A percentile compares a stretch with the other conserved stretches of the same genome.
Conservation (phyloP, 2,888 invertebrate genomes). For the Drosophila pseudotalamancana region DNA sequence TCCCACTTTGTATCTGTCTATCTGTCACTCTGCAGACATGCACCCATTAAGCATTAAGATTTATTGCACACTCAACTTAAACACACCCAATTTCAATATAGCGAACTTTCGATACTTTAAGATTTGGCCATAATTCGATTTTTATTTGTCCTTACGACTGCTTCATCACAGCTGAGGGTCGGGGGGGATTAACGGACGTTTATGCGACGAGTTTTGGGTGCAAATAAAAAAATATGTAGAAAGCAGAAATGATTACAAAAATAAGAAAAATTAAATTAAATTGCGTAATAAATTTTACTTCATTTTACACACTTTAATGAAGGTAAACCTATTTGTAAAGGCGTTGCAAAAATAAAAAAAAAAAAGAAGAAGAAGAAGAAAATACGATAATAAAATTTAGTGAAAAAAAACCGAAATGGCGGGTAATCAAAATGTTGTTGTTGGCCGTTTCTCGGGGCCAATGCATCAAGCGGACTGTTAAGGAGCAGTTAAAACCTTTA, state of each 20-base stretch:
- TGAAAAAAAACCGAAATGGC: slow-evolving; percentile 23
- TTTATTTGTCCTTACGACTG: slow-evolving; percentile 7
- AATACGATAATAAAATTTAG: slow-evolving; percentile 18
- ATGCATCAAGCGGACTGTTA: slow-evolving; percentile 36
- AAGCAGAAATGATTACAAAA: slow-evolving; percentile 19
- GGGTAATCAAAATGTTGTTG: slow-evolving; percentile 36
- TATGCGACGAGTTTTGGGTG: slow-evolving; percentile 26
- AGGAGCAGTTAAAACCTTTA: slow-evolving; percentile 37
- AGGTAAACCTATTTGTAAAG: slow-evolving; percentile 44
- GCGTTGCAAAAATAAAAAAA: slow-evolving; percentile 28
- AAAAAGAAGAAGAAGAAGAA: too few species aligned
- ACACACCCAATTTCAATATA: slow-evolving; percentile 26
- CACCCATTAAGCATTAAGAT: slow-evolving; percentile 14
- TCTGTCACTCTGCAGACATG: background rate
- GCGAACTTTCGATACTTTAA: slow-evolving; percentile 9
- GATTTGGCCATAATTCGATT: slow-evolving; percentile 1
- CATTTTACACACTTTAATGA: slow-evolving; percentile 36
- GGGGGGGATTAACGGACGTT: background rate
- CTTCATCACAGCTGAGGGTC: slow-evolving; percentile 14
- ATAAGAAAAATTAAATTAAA: slow-evolving; percentile 21
- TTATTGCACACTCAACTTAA: slow-evolving; percentile 24
- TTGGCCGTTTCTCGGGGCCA: slow-evolving; percentile 14
- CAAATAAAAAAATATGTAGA: slow-evolving; percentile 14
- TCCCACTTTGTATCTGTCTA: background rate
- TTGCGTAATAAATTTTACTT: slow-evolving; percentile 60